Conservation (phyloP, 2,113 vertebrate genomes). For the Oryzias woworae region DNA sequence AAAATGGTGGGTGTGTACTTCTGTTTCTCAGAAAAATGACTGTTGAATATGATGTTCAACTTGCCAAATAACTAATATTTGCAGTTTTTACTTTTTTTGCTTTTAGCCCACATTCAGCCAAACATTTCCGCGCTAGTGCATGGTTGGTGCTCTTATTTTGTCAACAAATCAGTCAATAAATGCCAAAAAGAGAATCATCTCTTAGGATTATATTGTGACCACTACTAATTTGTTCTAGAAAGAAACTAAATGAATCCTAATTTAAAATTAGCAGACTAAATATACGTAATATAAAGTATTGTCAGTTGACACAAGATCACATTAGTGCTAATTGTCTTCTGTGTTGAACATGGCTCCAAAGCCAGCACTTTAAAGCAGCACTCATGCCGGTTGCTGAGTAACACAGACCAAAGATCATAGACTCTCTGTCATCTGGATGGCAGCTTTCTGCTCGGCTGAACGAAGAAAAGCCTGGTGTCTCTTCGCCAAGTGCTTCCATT, state of each 20-base stretch:
- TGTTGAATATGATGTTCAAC: no score
- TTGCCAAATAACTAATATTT: no score
- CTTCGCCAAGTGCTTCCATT: slow-evolving; percentile 42
- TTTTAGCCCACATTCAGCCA: no score
- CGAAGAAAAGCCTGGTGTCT: slow-evolving; percentile 35
- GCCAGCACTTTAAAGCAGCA: slow-evolving; percentile 4
- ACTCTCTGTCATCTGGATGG: slow-evolving; percentile 29
- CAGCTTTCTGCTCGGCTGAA: slow-evolving; percentile 16
- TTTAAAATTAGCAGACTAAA: background rate
- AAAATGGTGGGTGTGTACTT: no score
- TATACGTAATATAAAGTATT: background rate
- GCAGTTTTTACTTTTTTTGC: no score
- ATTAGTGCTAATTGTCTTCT: background rate
- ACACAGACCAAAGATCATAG: slow-evolving; percentile 41
- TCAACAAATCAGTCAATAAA: background rate
- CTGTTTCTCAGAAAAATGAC: no score
- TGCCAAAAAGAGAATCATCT: no score
- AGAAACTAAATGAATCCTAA: background rate
- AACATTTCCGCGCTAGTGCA: no score
- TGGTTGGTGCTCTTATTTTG: no score
- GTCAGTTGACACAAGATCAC: background rate
- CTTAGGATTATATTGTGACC: no score
- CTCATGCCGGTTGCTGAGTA: background rate
- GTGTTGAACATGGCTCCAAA: background rate
- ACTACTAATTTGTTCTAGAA: no score